phyloP scores from a whole-genome alignment of 2,113 vertebrate species.

The Lampris incognitus region DNA sequence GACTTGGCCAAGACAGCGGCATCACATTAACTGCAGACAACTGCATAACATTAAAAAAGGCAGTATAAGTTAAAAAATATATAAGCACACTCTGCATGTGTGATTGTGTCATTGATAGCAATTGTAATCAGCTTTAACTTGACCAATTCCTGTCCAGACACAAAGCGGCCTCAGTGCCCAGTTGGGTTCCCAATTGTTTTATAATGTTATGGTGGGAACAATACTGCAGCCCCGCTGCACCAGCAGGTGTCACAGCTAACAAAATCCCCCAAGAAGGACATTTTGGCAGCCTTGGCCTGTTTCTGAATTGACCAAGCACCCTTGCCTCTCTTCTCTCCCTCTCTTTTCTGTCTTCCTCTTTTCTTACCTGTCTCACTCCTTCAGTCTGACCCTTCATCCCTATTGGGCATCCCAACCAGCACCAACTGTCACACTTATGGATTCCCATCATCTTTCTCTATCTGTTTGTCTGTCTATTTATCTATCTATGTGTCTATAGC shows the following conservation, averaged over 20 bases:
- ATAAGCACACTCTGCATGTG: too few relatives aligned
- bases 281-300: constrained; percentile 20
- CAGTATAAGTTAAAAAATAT: too few relatives aligned
- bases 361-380: constrained; percentile 33
- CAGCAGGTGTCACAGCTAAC: constrained; percentile 14
- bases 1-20: too few relatives aligned
- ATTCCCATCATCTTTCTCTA: background rate
- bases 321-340: background rate
- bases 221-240: constrained; percentile 1
- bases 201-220: background rate
- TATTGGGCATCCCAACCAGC: constrained; percentile 1
- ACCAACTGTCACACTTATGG: constrained; percentile 27
- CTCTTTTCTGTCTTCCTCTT: background rate
- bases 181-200: background rate
- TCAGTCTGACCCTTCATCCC: background rate
- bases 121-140: too few relatives aligned
- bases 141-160: too few relatives aligned
- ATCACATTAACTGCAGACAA: too few relatives aligned
- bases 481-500: too few relatives aligned
- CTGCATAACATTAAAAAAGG: too few relatives aligned
- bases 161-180: too few relatives aligned
- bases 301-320: constrained; percentile 22
- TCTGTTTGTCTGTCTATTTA: too few relatives aligned
- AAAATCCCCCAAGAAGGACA: constrained; percentile 9
- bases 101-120: too few relatives aligned